Evolutionary conservation across 2,113 vertebrate species (phyloP), one percentile per base, ranked within the genome.

Genomic region (Hystrix cristata): DNA sequence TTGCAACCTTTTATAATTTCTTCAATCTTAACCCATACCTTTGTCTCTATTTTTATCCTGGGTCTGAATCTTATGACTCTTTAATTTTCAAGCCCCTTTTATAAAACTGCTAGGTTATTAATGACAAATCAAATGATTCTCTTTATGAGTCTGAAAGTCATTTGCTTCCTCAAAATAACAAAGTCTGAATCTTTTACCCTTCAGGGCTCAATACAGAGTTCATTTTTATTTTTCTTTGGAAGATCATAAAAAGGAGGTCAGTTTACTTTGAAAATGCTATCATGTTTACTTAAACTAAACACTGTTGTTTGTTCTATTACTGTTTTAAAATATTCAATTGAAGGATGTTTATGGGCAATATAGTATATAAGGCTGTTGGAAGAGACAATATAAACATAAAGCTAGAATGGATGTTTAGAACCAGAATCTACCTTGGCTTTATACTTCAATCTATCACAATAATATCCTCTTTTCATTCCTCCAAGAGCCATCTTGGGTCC

Each of bases 251-350:
- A 97, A 93, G 59, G 84, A 96, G 65, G 88, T 95, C 93, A 93
- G 21, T 88, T 93, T 94, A 69, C 86, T 93, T 94, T 34, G 72
- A 97, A 94, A 88, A 69, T 81, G 43, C 74, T 84, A 67, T 87
- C 84, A 53, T 92, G 69, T 96, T 97, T 96, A 85, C 84, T 92
- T 95, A 96, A 96, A 84, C 31, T 92, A 89, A 96, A 64, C 60
- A 83, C 21, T 67, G 18, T 55, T 96, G 64, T 88, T 93, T 72
- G 55, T 91, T 95, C 53, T 87, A 87, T 72, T 65, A 90, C 27
- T 78, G 43, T 81, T 60, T 76, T 89, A n/a, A 79, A 93, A 88
- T 86, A 89, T 67, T 91, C 86, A 95, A 19, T 10, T 83, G 62
- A 94, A 93, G 84, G 34, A 79, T 62, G 53, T 23, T 88, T 59